Base-by-base conservation (phyloP, 2,888 invertebrate genomes). In the Drosophila greeni region DNA sequence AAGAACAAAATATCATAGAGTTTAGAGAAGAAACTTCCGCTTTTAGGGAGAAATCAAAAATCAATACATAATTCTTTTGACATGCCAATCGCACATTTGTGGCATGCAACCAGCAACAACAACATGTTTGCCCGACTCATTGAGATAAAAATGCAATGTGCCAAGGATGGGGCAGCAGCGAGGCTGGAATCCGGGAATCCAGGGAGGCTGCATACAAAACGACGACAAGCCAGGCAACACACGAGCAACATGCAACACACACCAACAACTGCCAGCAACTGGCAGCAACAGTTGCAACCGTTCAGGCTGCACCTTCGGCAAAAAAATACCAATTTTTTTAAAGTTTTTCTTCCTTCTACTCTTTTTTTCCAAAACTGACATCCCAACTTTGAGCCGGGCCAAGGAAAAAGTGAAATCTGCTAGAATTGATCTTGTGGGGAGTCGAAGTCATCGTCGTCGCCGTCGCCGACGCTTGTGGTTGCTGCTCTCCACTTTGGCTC, bases 1-100 rank as follows among this genome's bases (percentile, higher is more conserved):
- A 34, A 47, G 26, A 11, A n/a, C 2, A 24, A 24, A n/a, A 42
- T 11, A 14, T 14, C 14, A 5, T 20, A 20, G 45, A 8, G 26
- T 43, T 43, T 43, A 29, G 34, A 40, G 47, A n/a, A 26, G 49
- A 74, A 66, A 72, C 56, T 70, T 73, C 47, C 73, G 67, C 73
- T 57, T 65, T 69, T 39, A 42, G 67, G 59, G 47, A 36, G 59
- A 75, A 82, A 84, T 84, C 83, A 84, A 79, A 84, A 83, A 84
- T 84, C 83, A 84, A 84, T 84, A 84, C 83, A 82, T 83, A 84
- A 84, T 84, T 81, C 74, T 82, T 82, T 84, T 84, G 83, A 84
- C 83, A 84, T 84, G 83, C 84, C 83, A 84, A 84, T 84, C 84
- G 83, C 83, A 79, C 83, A 84, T 84, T 83, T 82, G 83, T 83